A percentile compares a stretch with the other conserved stretches of the same genome.
phyloP scores from a whole-genome alignment of 1,140 invertebrate genomes.

The Zaprionus ghesquierei region DNA sequence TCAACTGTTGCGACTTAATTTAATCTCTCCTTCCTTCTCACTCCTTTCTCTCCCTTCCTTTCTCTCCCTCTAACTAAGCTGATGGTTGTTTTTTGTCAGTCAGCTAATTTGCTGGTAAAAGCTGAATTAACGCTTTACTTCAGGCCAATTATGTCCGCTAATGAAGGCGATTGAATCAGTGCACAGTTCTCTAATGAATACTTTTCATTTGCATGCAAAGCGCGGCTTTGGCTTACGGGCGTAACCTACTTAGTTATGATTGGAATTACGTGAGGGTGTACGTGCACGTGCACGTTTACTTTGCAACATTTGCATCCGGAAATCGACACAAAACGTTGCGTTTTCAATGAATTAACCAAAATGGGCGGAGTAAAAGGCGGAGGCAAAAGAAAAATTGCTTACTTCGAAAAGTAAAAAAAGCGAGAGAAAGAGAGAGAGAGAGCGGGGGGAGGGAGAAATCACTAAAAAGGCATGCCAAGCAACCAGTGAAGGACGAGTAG shows the following conservation, averaged over 20 bases:
- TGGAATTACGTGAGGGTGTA: conserved; percentile 24
- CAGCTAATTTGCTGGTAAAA: not conserved
- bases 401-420: not conserved
- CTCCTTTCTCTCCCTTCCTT: not conserved
- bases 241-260: conserved; percentile 34
- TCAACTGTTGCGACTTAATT: not conserved
- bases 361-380: not conserved
- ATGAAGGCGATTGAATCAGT: conserved; percentile 32
- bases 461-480: not conserved
- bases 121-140: not conserved
- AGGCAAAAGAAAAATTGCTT: not conserved
- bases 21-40: not conserved
- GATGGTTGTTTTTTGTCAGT: not conserved
- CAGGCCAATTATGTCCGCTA: not conserved
- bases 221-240: not conserved
- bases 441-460: not conserved
- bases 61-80: not conserved
- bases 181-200: conserved; percentile 44
- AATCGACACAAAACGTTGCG: conserved; percentile 66
- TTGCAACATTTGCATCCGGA: conserved; percentile 7
- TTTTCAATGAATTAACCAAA: conserved; percentile 60
- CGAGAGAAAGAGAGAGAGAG: not conserved
- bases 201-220: conserved; percentile 38
- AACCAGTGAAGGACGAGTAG: conserved; percentile 7
- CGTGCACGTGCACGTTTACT: not conserved